Percentiles rank a stretch among this genome's conserved stretches.
These are phyloP conservation scores for Anas acuta DNA, from an alignment of 2,797 vertebrate species.

Conservation along the genomic window DNA sequence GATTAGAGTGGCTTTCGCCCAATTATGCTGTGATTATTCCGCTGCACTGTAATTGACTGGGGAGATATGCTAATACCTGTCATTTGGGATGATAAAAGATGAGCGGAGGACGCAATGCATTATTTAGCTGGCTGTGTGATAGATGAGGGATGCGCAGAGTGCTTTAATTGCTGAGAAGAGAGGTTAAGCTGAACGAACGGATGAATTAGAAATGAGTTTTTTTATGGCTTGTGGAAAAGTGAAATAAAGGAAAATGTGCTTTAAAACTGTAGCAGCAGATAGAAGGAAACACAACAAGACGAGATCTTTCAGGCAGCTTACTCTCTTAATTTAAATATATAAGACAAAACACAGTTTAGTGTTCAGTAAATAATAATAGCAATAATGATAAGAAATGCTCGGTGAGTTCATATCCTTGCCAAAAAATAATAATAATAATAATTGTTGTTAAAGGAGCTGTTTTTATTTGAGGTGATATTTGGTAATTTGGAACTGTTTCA, in stretches of 20 bases:
- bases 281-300: slow-evolving; percentile 66
- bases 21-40: slow-evolving; percentile 99
- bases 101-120: slow-evolving; percentile 95
- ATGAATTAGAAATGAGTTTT: slow-evolving; percentile 98
- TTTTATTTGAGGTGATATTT: slow-evolving; percentile 55
- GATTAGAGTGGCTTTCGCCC: slow-evolving; percentile 98
- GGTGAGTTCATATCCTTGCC: slow-evolving; percentile 31
- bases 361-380: slow-evolving; percentile 69
- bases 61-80: slow-evolving; percentile 99
- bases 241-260: slow-evolving; percentile 84
- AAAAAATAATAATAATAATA: background rate
- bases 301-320: slow-evolving; percentile 66
- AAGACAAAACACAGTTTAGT: slow-evolving; percentile 56
- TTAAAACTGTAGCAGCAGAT: slow-evolving; percentile 76
- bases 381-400: slow-evolving; percentile 25
- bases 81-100: slow-evolving; percentile 99
- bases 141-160: slow-evolving; percentile 96
- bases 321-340: slow-evolving; percentile 68
- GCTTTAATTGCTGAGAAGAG: slow-evolving; percentile 99
- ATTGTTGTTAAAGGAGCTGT: background rate
- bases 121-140: slow-evolving; percentile 98
- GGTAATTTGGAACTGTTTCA: slow-evolving; percentile 36
- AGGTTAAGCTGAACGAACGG: slow-evolving; percentile 98
- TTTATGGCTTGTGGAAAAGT: slow-evolving; percentile 86
- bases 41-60: slow-evolving; percentile 98